Conservation (phyloP, 2,888 invertebrate genomes). For the Leptarthrus brevirostris region DNA sequence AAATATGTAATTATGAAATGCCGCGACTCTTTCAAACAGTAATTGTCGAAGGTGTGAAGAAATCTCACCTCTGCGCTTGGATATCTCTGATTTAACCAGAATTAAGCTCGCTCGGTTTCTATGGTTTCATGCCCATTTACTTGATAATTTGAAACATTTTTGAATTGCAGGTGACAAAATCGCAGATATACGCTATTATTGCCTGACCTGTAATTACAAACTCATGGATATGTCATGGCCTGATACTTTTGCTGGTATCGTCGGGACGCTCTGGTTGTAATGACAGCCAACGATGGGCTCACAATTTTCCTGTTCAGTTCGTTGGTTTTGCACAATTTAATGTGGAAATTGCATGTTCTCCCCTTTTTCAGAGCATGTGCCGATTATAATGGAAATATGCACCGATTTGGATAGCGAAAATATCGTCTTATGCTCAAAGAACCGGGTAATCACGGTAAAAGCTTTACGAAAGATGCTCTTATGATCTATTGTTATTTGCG, state of each 20-base stretch:
- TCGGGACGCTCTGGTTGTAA: no score
- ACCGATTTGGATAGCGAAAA: constrained; percentile 10
- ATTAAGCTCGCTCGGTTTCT: no score
- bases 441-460: constrained; percentile 21
- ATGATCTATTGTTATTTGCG: no score
- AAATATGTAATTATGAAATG: no score
- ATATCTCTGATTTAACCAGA: no score
- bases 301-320: constrained; percentile 31
- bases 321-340: constrained; percentile 41
- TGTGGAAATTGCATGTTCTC: constrained; percentile 36
- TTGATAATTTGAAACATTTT: constrained; percentile 15
- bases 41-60: no score
- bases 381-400: constrained; percentile 25
- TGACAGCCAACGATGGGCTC: not conserved
- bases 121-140: not conserved
- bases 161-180: constrained; percentile 42
- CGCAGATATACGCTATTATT: constrained; percentile 41
- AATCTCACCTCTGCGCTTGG: no score
- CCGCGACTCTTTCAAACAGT: no score
- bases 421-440: constrained; percentile 29
- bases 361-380: not conserved
- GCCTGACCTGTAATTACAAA: constrained; percentile 31
- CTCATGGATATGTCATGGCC: constrained; percentile 42
- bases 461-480: constrained; percentile 9
- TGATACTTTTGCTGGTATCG: not conserved